These are phyloP conservation scores for Drosophila peninsularis DNA, from an alignment of 2,888 invertebrate genomes.

Conservation along the genomic window DNA sequence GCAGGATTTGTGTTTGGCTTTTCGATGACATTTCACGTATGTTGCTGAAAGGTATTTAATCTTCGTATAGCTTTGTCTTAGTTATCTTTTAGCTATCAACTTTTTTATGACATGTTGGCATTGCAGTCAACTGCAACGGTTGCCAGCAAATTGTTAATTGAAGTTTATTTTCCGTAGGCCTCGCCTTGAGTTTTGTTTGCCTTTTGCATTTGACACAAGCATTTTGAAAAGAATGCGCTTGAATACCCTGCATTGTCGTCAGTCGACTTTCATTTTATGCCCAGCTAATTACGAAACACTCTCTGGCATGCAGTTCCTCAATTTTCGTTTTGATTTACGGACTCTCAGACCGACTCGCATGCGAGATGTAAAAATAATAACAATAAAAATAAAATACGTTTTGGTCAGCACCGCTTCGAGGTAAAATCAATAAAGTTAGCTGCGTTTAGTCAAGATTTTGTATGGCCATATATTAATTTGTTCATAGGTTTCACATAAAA, in stretches of 20 bases:
- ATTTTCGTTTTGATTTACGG: slow-evolving; percentile 8
- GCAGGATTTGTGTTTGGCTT: too few relatives aligned
- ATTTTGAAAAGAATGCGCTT: slow-evolving; percentile 17
- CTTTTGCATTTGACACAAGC: slow-evolving; percentile 57
- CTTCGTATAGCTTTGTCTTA: background rate
- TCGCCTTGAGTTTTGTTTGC: slow-evolving; percentile 61
- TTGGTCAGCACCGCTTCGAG: background rate
- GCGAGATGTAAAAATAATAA: background rate
- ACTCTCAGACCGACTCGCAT: background rate
- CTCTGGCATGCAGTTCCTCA: slow-evolving; percentile 34
- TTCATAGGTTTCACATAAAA: background rate
- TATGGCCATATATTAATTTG: background rate
- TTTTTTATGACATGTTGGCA: slow-evolving; percentile 52
- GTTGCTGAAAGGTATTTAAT: background rate
- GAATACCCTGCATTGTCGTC: slow-evolving; percentile 14
- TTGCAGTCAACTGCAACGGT: slow-evolving; percentile 14
- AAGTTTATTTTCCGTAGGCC: slow-evolving; percentile 40
- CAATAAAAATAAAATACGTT: slow-evolving; percentile 1
- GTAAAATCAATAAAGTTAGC: background rate
- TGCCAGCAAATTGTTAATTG: slow-evolving; percentile 43
- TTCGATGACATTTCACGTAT: background rate
- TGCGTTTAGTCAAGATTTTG: background rate
- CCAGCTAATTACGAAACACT: slow-evolving; percentile 19
- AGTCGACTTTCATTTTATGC: slow-evolving; percentile 31
- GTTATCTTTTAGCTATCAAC: slow-evolving; percentile 4